Evolutionary conservation across 2,888 invertebrate genomes (phyloP), one percentile per base, ranked within the genome.

Genomic region (Drosophila peninsularis): DNA sequence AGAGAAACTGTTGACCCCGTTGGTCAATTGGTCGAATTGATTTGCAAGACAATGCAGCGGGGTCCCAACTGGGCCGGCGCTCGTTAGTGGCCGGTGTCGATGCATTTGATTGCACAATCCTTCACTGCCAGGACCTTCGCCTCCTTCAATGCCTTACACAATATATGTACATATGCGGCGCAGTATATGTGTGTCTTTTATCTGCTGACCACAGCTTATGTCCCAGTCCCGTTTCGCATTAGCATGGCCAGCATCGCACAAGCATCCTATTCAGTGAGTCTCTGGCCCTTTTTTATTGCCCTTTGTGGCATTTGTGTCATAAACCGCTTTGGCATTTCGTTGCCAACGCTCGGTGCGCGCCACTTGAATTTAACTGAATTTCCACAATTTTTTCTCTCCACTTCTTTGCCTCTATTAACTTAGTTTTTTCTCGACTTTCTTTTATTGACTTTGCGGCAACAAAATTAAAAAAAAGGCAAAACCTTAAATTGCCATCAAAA

Each of bases 21-120:
- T 75, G 50, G 66, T 57, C 60, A 77, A 76, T 52, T 71, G 50
- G 53, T 61, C 32, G 52, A 75, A 82, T 83, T 86, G 81, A 83
- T 83, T 86, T 83, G 83, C 77, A 66, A 81, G 81, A 76, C 83
- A 83, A 81, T 77, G 71, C 66, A 75, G 41, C 45, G 44, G 32
- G 54, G 49, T 71, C 49, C 32, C 57, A 32, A n/a, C n/a, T n/a
- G n/a, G 42, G 30, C 39, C 24, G 50, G 52, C 66, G 41, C 70
- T 77, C 71, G 71, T 77, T 80, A 71, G 80, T 52, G 60, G 67
- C 67, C 47, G 70, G 77, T 62, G 80, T 71, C 78, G 71, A 77
- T 80, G 75, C 82, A 78, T 83, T 79, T 76, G 83, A 86, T 81
- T 86, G 80, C 86, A 78, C 78, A 70, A 80, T 78, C 63, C 77